A percentile compares a stretch with the other conserved stretches of the same genome.
These are phyloP conservation scores for Drosophila pandora DNA, from an alignment of 1,140 invertebrate genomes.

Conservation along the genomic window DNA sequence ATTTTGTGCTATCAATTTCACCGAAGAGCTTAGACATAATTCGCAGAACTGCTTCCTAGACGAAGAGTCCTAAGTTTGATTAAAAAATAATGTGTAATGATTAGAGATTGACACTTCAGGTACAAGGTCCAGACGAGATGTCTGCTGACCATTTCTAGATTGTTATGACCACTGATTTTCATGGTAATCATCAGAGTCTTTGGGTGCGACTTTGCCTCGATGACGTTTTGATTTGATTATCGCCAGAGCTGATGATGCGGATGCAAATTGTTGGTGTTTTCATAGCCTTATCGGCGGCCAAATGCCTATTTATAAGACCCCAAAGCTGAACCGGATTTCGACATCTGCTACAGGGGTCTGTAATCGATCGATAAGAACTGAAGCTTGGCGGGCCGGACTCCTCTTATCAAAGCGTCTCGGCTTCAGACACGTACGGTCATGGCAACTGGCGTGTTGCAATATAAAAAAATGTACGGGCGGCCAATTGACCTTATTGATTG, in stretches of 20 bases:
- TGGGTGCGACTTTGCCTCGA: slow-evolving; percentile 13
- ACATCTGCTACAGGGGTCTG: slow-evolving; percentile 10
- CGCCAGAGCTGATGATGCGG: slow-evolving; percentile 41
- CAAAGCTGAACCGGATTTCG: slow-evolving; percentile 60
- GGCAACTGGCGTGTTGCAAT: slow-evolving; percentile 11
- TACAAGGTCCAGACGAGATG: slow-evolving; percentile 24
- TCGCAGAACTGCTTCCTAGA: slow-evolving; percentile 16
- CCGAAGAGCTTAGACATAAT: not conserved
- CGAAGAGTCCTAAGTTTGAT: not conserved
- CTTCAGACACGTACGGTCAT: slow-evolving; percentile 29
- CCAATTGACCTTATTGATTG: slow-evolving; percentile 42
- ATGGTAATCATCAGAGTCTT: not conserved
- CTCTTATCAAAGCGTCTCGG: slow-evolving; percentile 21
- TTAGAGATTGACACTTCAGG: not conserved
- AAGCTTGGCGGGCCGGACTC: slow-evolving; percentile 38
- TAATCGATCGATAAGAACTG: slow-evolving; percentile 46
- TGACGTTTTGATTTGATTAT: slow-evolving; percentile 22
- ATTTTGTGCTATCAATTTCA: slow-evolving; percentile 9
- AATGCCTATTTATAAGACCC: slow-evolving; percentile 37
- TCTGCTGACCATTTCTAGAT: slow-evolving; percentile 17
- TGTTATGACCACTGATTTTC: not conserved
- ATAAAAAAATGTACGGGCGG: not conserved
- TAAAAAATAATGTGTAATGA: slow-evolving; percentile 21
- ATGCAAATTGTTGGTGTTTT: slow-evolving; percentile 35
- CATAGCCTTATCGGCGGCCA: slow-evolving; percentile 19